These are phyloP conservation scores for Patiria pectinifera DNA, from an alignment of 53 echinoderm and acorn worm species.

Conservation along the genomic window DNA sequence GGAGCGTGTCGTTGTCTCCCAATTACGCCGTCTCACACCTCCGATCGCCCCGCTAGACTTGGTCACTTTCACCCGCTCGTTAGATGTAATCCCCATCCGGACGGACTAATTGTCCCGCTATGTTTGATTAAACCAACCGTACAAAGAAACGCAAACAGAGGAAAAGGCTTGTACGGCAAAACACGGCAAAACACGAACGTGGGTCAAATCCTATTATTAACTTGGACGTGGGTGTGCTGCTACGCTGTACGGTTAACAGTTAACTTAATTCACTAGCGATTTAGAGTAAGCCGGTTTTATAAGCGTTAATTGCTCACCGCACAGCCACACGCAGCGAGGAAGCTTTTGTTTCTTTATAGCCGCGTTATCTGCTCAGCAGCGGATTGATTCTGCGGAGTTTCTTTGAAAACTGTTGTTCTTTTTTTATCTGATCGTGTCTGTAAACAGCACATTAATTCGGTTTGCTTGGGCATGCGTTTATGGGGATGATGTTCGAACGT, in stretches of 20 bases:
- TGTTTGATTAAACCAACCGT: conserved; percentile 30
- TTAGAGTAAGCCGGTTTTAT: background rate
- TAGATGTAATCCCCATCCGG: background rate
- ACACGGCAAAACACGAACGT: background rate
- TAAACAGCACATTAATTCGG: background rate
- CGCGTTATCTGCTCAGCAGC: background rate
- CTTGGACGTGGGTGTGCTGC: conserved; percentile 31
- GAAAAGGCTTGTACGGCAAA: background rate
- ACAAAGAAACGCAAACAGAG: background rate
- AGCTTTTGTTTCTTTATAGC: no score
- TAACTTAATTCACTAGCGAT: background rate
- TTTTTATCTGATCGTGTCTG: background rate
- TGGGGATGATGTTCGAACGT: background rate
- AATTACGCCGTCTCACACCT: conserved; percentile 59
- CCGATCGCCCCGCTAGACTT: conserved; percentile 3
- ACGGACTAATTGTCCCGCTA: conserved; percentile 26
- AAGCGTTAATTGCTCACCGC: background rate
- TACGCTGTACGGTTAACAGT: conserved; percentile 39
- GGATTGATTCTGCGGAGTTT: background rate
- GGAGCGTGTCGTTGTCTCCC: conserved; percentile 11
- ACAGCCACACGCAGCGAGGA: no score
- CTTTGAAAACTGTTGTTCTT: background rate
- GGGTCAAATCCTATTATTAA: background rate
- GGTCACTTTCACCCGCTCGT: conserved; percentile 5
- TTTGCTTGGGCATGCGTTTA: background rate